phyloP scores from a whole-genome alignment of 2,888 invertebrate species.

The Acleris sparsana region DNA sequence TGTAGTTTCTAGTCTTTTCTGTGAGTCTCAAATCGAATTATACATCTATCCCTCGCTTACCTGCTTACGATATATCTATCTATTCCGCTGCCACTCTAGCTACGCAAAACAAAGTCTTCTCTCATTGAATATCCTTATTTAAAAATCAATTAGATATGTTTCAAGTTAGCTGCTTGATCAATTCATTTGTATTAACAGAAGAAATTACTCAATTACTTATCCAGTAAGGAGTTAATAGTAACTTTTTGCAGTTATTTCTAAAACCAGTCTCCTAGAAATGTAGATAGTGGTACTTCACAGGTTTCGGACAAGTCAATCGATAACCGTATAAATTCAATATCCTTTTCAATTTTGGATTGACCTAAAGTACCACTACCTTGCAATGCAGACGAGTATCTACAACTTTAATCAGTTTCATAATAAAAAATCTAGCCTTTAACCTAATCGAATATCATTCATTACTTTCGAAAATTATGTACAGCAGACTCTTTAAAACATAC shows the following conservation, averaged over 20 bases:
- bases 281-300: too few relatives aligned
- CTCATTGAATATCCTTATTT: not conserved
- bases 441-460: too few relatives aligned
- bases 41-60: slow-evolving; percentile 3
- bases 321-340: too few relatives aligned
- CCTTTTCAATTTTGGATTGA: too few relatives aligned
- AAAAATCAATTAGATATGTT: not conserved
- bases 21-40: slow-evolving; percentile 18
- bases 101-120: not conserved
- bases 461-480: not conserved
- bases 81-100: not conserved
- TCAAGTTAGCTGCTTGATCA: not conserved
- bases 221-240: too few relatives aligned
- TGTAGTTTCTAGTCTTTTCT: slow-evolving; percentile 25
- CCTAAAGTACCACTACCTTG: too few relatives aligned
- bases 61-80: slow-evolving; percentile 1
- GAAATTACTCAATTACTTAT: not conserved
- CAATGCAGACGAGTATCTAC: too few relatives aligned
- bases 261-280: too few relatives aligned
- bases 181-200: slow-evolving; percentile 3
- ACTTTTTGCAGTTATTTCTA: too few relatives aligned
- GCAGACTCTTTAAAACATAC: not conserved
- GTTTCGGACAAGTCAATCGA: too few relatives aligned
- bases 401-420: too few relatives aligned
- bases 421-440: too few relatives aligned